A percentile compares a stretch with the other conserved stretches of the same genome.
phyloP scores from a whole-genome alignment of 2,113 vertebrate genomes.

The Beaufortia kweichowensis region DNA sequence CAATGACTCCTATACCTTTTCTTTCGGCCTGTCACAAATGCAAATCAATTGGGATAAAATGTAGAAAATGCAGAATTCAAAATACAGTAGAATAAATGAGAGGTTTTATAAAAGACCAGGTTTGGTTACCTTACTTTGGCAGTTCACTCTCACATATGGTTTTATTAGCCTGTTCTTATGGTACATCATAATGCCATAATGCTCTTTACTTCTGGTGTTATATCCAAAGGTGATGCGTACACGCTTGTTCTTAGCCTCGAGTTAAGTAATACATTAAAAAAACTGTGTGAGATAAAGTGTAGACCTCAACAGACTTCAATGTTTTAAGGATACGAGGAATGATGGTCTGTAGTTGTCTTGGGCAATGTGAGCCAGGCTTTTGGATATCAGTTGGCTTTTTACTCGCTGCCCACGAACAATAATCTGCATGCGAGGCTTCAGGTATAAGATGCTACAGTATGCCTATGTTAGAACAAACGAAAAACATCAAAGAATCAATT shows the following conservation, averaged over 20 bases:
- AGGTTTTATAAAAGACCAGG: background rate
- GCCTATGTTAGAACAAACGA: constrained; percentile 77
- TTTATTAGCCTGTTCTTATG: constrained; percentile 95
- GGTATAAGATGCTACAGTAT: constrained; percentile 92
- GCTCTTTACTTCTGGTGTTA: constrained; percentile 93
- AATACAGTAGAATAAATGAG: background rate
- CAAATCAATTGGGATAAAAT: background rate
- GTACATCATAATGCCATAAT: constrained; percentile 98
- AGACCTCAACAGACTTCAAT: background rate
- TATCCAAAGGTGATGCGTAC: constrained; percentile 91
- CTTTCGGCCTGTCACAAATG: constrained; percentile 78
- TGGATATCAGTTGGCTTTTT: constrained; percentile 88
- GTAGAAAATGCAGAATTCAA: background rate
- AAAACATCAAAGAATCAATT: too few relatives aligned
- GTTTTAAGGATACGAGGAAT: constrained; percentile 84
- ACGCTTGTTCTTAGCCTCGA: constrained; percentile 66
- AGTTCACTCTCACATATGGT: constrained; percentile 90
- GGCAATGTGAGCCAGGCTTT: constrained; percentile 84
- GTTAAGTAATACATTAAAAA: constrained; percentile 40
- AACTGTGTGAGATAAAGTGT: background rate
- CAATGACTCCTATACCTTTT: constrained; percentile 90
- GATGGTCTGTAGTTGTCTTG: constrained; percentile 86
- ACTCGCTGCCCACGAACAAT: constrained; percentile 88
- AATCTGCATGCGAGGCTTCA: constrained; percentile 95
- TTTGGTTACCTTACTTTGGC: constrained; percentile 84